phyloP scores from a whole-genome alignment of 2,888 invertebrate genomes.

The Hemistola chrysoprasaria region DNA sequence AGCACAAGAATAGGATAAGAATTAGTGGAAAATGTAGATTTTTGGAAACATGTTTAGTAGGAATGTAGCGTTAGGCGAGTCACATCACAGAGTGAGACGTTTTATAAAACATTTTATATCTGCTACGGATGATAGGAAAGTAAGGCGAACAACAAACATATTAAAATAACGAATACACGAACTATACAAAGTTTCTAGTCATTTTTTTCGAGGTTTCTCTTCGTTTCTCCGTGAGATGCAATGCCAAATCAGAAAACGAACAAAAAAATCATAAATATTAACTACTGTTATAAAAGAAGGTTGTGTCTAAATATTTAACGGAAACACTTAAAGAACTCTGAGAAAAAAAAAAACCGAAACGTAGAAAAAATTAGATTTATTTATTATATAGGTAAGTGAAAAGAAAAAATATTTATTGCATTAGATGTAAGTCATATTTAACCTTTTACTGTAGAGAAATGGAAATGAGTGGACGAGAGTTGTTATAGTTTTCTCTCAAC shows the following conservation, averaged over 20 bases:
- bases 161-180: conserved; percentile 31
- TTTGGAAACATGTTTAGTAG: conserved; percentile 80
- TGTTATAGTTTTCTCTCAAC: conserved; percentile 30
- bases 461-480: conserved; percentile 28
- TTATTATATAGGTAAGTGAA: conserved; percentile 68
- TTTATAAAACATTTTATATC: conserved; percentile 63
- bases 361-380: conserved; percentile 74
- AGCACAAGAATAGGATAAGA: conserved; percentile 67
- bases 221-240: conserved; percentile 50
- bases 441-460: conserved; percentile 73
- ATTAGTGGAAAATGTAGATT: conserved; percentile 71
- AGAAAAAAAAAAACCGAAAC: conserved; percentile 47
- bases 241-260: conserved; percentile 64
- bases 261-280: conserved; percentile 52
- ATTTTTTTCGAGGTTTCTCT: conserved; percentile 40
- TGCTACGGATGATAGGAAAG: conserved; percentile 36
- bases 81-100: conserved; percentile 65
- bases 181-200: conserved; percentile 36
- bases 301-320: conserved; percentile 76
- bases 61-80: conserved; percentile 48
- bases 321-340: conserved; percentile 56
- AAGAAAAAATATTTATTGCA: conserved; percentile 80
- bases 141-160: conserved; percentile 42
- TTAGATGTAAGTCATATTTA: conserved; percentile 68
- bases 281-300: conserved; percentile 73